A percentile compares a stretch with the other conserved stretches of the same genome.
phyloP scores from a whole-genome alignment of 1,140 invertebrate species.

The Nephotettix cincticeps region DNA sequence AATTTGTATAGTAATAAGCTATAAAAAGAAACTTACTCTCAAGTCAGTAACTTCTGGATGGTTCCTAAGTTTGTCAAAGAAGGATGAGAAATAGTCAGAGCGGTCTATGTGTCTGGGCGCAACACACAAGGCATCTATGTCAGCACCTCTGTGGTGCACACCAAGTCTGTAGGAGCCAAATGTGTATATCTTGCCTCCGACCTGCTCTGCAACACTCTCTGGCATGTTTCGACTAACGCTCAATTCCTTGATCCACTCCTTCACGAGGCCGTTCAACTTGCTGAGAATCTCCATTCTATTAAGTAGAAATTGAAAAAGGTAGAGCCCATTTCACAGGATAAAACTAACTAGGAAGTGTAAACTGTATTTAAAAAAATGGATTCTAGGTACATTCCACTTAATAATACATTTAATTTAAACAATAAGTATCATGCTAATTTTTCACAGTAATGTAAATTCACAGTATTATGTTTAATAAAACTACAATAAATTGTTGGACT shows the following conservation, averaged over 20 bases:
- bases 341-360: too few relatives aligned
- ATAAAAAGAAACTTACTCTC: conserved; percentile 54
- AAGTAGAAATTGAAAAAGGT: too few relatives aligned
- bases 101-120: conserved; percentile 94
- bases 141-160: conserved; percentile 96
- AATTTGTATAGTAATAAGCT: too few relatives aligned
- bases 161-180: conserved; percentile 94
- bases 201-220: conserved; percentile 74
- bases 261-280: conserved; percentile 86
- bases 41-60: conserved; percentile 86
- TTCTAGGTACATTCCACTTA: too few relatives aligned
- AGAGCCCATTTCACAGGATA: too few relatives aligned
- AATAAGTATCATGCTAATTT: too few relatives aligned
- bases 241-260: conserved; percentile 89
- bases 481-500: too few relatives aligned
- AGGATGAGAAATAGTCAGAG: conserved; percentile 92
- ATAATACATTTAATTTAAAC: too few relatives aligned
- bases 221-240: conserved; percentile 87
- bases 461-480: too few relatives aligned
- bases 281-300: conserved; percentile 60
- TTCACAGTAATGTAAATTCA: too few relatives aligned
- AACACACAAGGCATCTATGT: conserved; percentile 98
- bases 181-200: conserved; percentile 98
- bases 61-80: conserved; percentile 87
- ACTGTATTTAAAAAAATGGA: too few relatives aligned